A percentile compares a stretch with the other conserved stretches of the same genome.
These are phyloP conservation scores for Gallinago nigripennis DNA, from an alignment of 2,797 vertebrate species.

Conservation along the genomic window DNA sequence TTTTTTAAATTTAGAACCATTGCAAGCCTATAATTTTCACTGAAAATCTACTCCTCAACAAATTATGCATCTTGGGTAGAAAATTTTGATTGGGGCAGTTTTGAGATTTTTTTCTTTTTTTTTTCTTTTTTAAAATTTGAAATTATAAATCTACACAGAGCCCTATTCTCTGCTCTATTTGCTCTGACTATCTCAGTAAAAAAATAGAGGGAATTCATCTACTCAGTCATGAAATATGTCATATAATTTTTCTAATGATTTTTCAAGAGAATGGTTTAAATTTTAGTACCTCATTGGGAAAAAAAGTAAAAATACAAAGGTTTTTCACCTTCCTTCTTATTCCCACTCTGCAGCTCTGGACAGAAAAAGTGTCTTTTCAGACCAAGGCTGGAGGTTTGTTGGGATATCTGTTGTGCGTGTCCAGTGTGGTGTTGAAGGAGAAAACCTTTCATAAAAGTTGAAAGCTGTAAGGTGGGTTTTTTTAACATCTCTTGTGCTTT, in stretches of 20 bases:
- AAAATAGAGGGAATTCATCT: not conserved
- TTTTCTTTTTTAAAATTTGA: not conserved
- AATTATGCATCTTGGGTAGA: not conserved
- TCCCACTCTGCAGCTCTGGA: not conserved
- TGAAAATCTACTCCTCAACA: not conserved
- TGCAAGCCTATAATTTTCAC: not conserved
- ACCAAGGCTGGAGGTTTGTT: not conserved
- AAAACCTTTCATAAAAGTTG: not conserved
- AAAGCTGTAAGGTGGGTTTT: not conserved
- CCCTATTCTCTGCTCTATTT: not conserved
- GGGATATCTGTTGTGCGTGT: not conserved
- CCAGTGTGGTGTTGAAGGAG: not conserved
- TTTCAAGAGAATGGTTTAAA: not conserved
- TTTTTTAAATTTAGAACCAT: not conserved
- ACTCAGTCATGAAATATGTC: not conserved
- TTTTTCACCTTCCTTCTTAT: not conserved
- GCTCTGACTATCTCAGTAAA: not conserved
- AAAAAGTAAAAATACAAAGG: not conserved
- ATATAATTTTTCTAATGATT: not conserved
- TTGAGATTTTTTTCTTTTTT: accelerated
- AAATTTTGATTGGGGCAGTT: not conserved
- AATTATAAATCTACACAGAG: not conserved
- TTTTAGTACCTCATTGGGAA: not conserved
- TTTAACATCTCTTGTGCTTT: not conserved
- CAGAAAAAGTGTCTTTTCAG: not conserved